Evolutionary conservation across 1,140 invertebrate genomes (phyloP).

Genomic region (Microvelia longipes): DNA sequence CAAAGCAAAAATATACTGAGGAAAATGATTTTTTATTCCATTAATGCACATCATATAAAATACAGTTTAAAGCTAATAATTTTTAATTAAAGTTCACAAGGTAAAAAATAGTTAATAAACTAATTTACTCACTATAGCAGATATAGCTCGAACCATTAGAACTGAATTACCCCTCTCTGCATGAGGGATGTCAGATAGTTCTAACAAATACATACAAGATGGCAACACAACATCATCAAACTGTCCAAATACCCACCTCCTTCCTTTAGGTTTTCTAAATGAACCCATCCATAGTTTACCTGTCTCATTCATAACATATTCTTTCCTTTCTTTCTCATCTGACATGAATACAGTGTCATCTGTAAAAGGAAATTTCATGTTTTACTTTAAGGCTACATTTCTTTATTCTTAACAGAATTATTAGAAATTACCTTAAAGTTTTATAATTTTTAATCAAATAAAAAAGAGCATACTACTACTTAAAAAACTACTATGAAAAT

Average conservation of each 20-base stretch:
- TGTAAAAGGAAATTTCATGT: slow-evolving; percentile 19
- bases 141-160: slow-evolving; percentile 49
- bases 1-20: too few relatives aligned
- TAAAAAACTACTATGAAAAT: too few relatives aligned
- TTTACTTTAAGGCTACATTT: too few relatives aligned
- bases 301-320: slow-evolving; percentile 56
- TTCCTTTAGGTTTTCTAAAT: slow-evolving; percentile 42
- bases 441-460: too few relatives aligned
- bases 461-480: too few relatives aligned
- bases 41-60: too few relatives aligned
- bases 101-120: too few relatives aligned
- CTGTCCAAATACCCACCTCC: slow-evolving; percentile 60
- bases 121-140: slow-evolving; percentile 43
- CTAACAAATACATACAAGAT: slow-evolving; percentile 43
- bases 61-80: too few relatives aligned
- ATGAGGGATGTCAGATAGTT: slow-evolving; percentile 41
- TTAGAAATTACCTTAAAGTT: too few relatives aligned
- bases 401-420: too few relatives aligned
- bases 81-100: not conserved
- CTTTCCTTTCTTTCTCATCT: slow-evolving; percentile 41
- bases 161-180: slow-evolving; percentile 55
- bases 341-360: slow-evolving; percentile 52
- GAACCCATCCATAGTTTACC: slow-evolving; percentile 64
- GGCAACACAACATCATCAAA: slow-evolving; percentile 51
- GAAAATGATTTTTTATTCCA: too few relatives aligned